Percentiles rank a stretch among this genome's conserved stretches.
These are phyloP conservation scores for Leptopilina drosophilae DNA, from an alignment of 2,888 invertebrate species.

Conservation along the genomic window DNA sequence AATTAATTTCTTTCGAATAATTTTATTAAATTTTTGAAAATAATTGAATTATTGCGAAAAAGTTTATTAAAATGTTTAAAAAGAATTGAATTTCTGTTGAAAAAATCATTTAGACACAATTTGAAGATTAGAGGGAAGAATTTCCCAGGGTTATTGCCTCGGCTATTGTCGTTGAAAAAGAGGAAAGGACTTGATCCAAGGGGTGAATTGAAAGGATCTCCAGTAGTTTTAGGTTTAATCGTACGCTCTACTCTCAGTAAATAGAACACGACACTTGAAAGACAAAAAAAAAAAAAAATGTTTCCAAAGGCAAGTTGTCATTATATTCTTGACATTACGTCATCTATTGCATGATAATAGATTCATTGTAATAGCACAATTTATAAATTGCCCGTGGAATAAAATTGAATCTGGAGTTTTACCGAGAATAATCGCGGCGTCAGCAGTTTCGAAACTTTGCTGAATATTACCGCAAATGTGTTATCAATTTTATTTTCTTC, in stretches of 20 bases:
- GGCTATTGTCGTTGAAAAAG: neutral
- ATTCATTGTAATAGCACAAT: neutral
- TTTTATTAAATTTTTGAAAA: too few species aligned
- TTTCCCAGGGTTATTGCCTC: neutral
- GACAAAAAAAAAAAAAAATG: constrained; percentile 6
- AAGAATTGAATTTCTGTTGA: too few species aligned
- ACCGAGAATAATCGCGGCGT: too few species aligned
- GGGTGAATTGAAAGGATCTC: neutral
- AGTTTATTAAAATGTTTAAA: too few species aligned
- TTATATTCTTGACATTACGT: neutral
- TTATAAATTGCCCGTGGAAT: neutral
- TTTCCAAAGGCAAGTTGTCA: constrained; percentile 4
- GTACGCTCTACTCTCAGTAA: neutral
- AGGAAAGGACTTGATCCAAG: constrained; percentile 3
- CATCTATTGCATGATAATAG: constrained; percentile 1
- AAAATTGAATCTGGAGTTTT: neutral
- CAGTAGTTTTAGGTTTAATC: constrained; percentile 14
- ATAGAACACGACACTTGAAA: neutral
- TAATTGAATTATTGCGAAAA: too few species aligned
- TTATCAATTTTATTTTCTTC: too few species aligned
- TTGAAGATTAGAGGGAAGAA: neutral
- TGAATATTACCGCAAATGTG: too few species aligned
- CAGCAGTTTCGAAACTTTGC: too few species aligned
- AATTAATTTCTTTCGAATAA: too few species aligned
- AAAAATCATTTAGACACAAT: neutral